A percentile compares a stretch with the other conserved stretches of the same genome.
Conservation (phyloP, 1,140 invertebrate species). For the Lepidurus packardi region DNA sequence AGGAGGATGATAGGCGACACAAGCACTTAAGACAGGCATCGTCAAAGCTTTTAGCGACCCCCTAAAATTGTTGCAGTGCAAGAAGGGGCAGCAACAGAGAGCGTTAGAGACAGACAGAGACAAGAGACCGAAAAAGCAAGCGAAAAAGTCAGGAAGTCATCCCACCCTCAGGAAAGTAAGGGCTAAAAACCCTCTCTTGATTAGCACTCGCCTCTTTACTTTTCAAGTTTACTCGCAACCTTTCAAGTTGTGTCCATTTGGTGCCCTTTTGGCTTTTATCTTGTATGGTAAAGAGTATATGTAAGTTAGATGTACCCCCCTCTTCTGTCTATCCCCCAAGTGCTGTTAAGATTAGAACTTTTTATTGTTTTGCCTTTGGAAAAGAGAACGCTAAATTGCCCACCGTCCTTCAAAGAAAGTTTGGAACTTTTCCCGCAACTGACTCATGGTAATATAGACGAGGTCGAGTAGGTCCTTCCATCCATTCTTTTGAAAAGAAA, state of each 20-base stretch:
- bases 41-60: constrained; percentile 13
- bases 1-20: constrained; percentile 6
- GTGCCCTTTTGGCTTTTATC: constrained; percentile 9
- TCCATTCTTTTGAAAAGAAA: too few relatives aligned
- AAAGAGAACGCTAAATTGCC: too few relatives aligned
- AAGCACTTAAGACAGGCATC: not conserved
- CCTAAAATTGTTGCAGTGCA: not conserved
- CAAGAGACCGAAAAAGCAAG: not conserved
- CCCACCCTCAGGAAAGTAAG: not conserved
- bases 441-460: too few relatives aligned
- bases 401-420: too few relatives aligned
- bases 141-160: not conserved
- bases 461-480: too few relatives aligned
- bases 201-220: not conserved
- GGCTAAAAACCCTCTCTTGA: not conserved
- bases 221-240: not conserved
- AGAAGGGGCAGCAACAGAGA: too few relatives aligned
- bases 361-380: too few relatives aligned
- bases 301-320: too few relatives aligned
- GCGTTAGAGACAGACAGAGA: not conserved
- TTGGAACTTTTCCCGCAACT: too few relatives aligned
- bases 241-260: constrained; percentile 3
- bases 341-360: too few relatives aligned
- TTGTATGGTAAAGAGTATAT: not conserved
- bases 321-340: too few relatives aligned